A percentile compares a stretch with the other conserved stretches of the same genome.
Evolutionary conservation across 2,113 vertebrate species (phyloP).

Genomic region (Rhinichthys klamathensis): DNA sequence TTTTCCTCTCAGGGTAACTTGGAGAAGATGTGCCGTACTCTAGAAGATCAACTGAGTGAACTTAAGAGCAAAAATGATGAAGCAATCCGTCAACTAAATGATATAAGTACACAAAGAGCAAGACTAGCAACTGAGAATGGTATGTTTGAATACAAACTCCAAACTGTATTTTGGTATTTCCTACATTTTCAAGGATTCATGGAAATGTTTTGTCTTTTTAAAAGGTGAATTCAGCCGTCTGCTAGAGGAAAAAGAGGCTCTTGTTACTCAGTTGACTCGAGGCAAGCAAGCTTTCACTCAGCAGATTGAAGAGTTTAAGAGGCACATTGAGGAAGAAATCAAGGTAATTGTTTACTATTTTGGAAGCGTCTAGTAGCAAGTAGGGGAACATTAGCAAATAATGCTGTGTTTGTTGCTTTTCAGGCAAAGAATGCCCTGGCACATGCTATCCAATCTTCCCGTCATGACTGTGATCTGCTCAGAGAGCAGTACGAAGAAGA

Average conservation of each 20-base stretch:
- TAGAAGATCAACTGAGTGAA: constrained; percentile 91
- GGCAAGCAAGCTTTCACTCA: constrained; percentile 82
- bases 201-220: neutral
- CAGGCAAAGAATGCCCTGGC: constrained; percentile 88
- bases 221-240: constrained; percentile 81
- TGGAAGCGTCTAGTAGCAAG: neutral
- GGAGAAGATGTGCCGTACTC: constrained; percentile 87
- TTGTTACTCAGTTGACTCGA: constrained; percentile 82
- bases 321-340: constrained; percentile 83
- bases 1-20: constrained; percentile 57
- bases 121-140: constrained; percentile 83
- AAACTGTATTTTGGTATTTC: neutral
- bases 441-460: constrained; percentile 76
- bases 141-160: constrained; percentile 31
- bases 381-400: neutral
- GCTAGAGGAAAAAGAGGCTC: constrained; percentile 54
- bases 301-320: constrained; percentile 83
- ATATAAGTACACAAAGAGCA: constrained; percentile 79
- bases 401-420: neutral
- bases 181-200: neutral
- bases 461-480: constrained; percentile 78
- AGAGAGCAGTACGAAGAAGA: constrained; percentile 84
- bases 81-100: constrained; percentile 83
- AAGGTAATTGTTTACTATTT: constrained; percentile 64
- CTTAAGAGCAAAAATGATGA: constrained; percentile 87